Conservation (phyloP, 2,888 invertebrate genomes). For the Leptopilina syphax region DNA sequence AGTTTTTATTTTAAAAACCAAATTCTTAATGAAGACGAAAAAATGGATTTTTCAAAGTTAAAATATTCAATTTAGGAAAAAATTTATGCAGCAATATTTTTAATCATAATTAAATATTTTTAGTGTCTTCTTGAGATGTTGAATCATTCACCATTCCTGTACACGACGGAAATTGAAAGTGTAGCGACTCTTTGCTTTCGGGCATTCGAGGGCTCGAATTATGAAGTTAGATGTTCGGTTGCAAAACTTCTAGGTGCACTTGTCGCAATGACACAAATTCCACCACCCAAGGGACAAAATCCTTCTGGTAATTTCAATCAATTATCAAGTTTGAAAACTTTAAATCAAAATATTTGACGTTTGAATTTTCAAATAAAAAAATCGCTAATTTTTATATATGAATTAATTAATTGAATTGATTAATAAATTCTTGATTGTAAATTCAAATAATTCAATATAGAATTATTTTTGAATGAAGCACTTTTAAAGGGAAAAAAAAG, state of each 20-base stretch:
- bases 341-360: not conserved
- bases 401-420: too few species aligned
- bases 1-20: too few species aligned
- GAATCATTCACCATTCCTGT: constrained; percentile 89
- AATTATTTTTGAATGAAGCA: too few species aligned
- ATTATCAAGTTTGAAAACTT: not conserved
- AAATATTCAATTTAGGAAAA: not conserved
- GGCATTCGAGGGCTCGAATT: constrained; percentile 94
- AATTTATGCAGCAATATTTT: not conserved
- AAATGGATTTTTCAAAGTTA: too few species aligned
- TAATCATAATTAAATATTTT: not conserved
- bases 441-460: too few species aligned
- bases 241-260: constrained; percentile 94
- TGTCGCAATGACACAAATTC: constrained; percentile 90
- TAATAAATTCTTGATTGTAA: too few species aligned
- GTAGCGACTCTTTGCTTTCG: constrained; percentile 94
- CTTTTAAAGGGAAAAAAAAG: too few species aligned
- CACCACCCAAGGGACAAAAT: constrained; percentile 78
- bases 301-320: constrained; percentile 71
- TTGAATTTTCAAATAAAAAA: not conserved
- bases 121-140: constrained; percentile 93
- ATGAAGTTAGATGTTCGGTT: constrained; percentile 94
- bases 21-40: too few species aligned
- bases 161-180: constrained; percentile 94
- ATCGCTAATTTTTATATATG: constrained; percentile 48